These are phyloP conservation scores for Melanaphis sacchari DNA, from an alignment of 1,140 invertebrate species.

Conservation along the genomic window DNA sequence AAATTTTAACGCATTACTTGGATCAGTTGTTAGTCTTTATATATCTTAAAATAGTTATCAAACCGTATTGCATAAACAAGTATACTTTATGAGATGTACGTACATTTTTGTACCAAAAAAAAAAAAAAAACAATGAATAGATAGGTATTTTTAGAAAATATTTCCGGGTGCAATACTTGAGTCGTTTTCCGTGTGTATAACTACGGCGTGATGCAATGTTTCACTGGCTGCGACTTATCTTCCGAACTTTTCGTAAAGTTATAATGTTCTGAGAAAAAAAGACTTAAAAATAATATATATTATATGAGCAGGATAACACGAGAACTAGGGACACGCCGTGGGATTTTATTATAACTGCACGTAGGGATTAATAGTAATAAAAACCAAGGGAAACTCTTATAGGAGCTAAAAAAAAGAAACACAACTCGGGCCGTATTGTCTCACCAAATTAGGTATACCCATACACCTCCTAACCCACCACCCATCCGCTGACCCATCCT, in stretches of 20 bases:
- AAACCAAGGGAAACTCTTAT: slow-evolving; percentile 51
- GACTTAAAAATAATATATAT: slow-evolving; percentile 36
- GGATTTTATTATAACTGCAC: slow-evolving; percentile 56
- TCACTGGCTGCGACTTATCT: slow-evolving; percentile 21
- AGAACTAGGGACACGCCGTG: slow-evolving; percentile 35
- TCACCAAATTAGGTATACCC: slow-evolving; percentile 58
- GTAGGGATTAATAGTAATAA: slow-evolving; percentile 58
- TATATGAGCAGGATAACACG: slow-evolving; percentile 29
- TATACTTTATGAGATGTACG: neutral
- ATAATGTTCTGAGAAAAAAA: slow-evolving; percentile 32
- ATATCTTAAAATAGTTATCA: slow-evolving; percentile 26
- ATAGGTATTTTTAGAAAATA: neutral
- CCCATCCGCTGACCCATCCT: slow-evolving; percentile 58
- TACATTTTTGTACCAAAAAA: neutral
- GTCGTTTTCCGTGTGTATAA: neutral
- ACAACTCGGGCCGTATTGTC: slow-evolving; percentile 56
- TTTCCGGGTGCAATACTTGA: neutral
- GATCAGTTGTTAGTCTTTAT: neutral
- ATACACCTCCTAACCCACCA: neutral
- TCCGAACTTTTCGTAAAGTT: slow-evolving; percentile 55
- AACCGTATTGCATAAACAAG: neutral
- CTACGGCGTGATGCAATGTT: neutral
- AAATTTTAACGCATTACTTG: neutral
- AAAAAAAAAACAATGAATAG: neutral
- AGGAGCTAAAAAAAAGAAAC: slow-evolving; percentile 35